Percentiles rank a stretch among this genome's conserved stretches.
phyloP scores from a whole-genome alignment of 2,888 invertebrate species.

The Stomorhina lunata region DNA sequence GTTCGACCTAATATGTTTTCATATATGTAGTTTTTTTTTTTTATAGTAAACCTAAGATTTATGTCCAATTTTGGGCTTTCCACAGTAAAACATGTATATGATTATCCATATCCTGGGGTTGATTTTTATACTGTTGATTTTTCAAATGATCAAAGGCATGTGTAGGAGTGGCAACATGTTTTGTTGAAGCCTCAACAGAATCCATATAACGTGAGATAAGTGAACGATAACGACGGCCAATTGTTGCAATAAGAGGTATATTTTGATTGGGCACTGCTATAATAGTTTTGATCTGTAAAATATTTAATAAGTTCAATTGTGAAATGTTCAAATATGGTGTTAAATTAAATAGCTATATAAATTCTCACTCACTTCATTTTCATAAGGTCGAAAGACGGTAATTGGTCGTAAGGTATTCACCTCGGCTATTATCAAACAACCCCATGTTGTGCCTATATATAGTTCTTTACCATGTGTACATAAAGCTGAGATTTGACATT shows the following conservation, averaged over 20 bases:
- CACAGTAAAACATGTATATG: constrained; percentile 78
- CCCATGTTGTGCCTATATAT: constrained; percentile 97
- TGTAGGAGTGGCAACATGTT: constrained; percentile 69
- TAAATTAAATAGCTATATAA: neutral
- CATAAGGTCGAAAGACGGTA: constrained; percentile 95
- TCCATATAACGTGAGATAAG: constrained; percentile 85
- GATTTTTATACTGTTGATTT: constrained; percentile 67
- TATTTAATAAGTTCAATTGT: neutral
- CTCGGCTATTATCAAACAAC: constrained; percentile 95
- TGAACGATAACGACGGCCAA: constrained; percentile 92
- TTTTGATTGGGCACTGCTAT: constrained; percentile 81
- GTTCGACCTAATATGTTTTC: neutral
- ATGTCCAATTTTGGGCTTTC: constrained; percentile 79
- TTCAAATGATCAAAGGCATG: constrained; percentile 70
- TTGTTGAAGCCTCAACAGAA: constrained; percentile 72
- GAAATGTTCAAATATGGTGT: neutral
- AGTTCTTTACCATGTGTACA: constrained; percentile 85
- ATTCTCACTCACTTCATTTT: constrained; percentile 87
- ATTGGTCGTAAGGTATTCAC: constrained; percentile 89
- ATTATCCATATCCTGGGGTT: constrained; percentile 75
- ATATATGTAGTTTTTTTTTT: too few relatives aligned
- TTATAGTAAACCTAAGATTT: too few relatives aligned
- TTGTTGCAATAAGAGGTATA: constrained; percentile 85
- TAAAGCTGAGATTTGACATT: constrained; percentile 85
- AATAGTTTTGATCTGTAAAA: constrained; percentile 82